Conservation (phyloP, 2,113 vertebrate species). For the Ramphastos sulfuratus region DNA sequence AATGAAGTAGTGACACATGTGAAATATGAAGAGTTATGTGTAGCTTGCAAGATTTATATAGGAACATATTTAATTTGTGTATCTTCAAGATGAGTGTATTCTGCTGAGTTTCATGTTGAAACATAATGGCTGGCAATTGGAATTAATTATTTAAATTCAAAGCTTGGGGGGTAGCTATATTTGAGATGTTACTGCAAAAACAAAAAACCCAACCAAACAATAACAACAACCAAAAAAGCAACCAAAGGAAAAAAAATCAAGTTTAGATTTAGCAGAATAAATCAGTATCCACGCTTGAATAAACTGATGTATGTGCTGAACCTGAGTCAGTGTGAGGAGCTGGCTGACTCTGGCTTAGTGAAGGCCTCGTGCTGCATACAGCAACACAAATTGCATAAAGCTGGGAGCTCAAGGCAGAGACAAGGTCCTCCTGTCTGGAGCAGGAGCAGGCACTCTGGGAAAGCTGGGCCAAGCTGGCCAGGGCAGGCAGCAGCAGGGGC, state of each 20-base stretch:
- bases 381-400: not conserved
- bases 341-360: not conserved
- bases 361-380: not conserved
- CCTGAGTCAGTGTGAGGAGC: not conserved
- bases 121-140: not conserved
- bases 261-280: not conserved
- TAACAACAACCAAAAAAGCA: not conserved
- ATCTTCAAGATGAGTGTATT: not conserved
- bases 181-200: not conserved
- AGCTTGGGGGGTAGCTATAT: not conserved
- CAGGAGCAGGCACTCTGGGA: rapidly evolving
- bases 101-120: not conserved
- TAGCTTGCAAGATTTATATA: not conserved
- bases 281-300: not conserved
- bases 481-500: not conserved
- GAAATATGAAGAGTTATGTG: not conserved
- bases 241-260: not conserved
- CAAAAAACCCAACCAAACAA: no score
- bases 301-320: not conserved
- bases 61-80: not conserved
- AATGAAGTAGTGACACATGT: not conserved
- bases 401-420: rapidly evolving
- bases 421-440: not conserved
- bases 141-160: not conserved
- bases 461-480: rapidly evolving